These are phyloP conservation scores for Portunus trituberculatus DNA, from an alignment of 1,140 invertebrate genomes.

Conservation along the genomic window DNA sequence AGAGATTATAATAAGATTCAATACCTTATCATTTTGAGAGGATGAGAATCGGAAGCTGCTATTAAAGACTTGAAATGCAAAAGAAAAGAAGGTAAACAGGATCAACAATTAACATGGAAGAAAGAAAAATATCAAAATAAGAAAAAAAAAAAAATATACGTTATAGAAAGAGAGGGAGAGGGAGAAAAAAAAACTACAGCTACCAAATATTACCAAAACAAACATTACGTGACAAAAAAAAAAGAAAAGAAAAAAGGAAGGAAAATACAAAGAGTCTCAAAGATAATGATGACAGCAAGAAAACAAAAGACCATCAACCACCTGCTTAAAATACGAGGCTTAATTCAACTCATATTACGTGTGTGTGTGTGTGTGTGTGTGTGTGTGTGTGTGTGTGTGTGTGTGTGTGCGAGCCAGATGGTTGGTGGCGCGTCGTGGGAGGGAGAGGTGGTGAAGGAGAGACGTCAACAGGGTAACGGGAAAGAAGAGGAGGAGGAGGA, in stretches of 20 bases:
- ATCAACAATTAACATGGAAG: not conserved
- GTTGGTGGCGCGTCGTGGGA: not conserved
- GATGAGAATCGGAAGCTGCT: too few relatives aligned
- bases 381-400: slow-evolving; percentile 58
- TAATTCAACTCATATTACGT: not conserved
- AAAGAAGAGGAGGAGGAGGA: too few relatives aligned
- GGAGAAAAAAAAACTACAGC: not conserved
- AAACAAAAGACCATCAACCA: not conserved
- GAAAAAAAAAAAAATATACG: not conserved
- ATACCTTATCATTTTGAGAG: too few relatives aligned
- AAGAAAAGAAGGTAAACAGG: not conserved
- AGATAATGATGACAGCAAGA: not conserved
- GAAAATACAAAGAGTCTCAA: too few relatives aligned
- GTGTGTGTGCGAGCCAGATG: slow-evolving; percentile 16
- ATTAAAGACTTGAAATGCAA: too few relatives aligned
- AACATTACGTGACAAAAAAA: not conserved
- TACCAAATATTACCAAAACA: too few relatives aligned
- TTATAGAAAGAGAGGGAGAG: not conserved
- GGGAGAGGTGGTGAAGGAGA: not conserved
- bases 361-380: slow-evolving; percentile 57
- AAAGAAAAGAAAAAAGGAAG: not conserved
- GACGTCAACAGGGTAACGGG: not conserved
- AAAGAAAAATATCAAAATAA: not conserved
- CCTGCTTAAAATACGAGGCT: not conserved
- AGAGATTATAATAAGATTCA: too few relatives aligned